These are phyloP conservation scores for Cosmia pyralina DNA, from an alignment of 2,888 invertebrate genomes.

Conservation along the genomic window DNA sequence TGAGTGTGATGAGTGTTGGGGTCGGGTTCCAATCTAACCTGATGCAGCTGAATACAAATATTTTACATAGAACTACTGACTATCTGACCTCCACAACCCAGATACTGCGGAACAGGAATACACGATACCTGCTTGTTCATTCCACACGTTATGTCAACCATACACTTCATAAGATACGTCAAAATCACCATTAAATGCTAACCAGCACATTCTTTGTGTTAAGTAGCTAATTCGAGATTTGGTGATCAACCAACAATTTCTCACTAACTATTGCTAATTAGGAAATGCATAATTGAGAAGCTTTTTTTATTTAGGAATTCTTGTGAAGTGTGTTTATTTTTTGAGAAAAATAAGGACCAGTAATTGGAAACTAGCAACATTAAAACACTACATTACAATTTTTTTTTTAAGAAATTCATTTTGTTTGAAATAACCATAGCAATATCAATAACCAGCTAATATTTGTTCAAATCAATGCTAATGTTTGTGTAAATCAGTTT, in stretches of 20 bases:
- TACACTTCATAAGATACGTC: constrained; percentile 24
- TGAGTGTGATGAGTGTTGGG: no score
- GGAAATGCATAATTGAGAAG: constrained; percentile 71
- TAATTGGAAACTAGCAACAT: background rate
- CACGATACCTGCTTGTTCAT: background rate
- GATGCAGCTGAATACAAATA: no score
- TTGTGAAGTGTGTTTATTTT: background rate
- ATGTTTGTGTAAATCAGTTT: background rate
- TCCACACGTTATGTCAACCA: constrained; percentile 35
- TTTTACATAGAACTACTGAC: background rate
- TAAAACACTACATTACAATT: background rate
- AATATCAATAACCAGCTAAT: background rate
- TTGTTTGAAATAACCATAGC: background rate
- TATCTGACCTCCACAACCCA: background rate
- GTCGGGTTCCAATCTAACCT: no score
- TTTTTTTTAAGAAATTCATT: background rate
- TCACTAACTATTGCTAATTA: constrained; percentile 66
- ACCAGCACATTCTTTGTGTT: constrained; percentile 32
- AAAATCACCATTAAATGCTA: constrained; percentile 54
- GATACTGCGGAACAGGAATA: background rate
- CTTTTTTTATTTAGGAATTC: constrained; percentile 44
- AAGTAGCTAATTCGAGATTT: constrained; percentile 64
- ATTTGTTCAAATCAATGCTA: no score
- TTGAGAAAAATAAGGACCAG: background rate
- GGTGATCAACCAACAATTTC: constrained; percentile 64